These are phyloP conservation scores for Pseudomugil gertrudae DNA, from an alignment of 2,797 vertebrate genomes.

Conservation along the genomic window DNA sequence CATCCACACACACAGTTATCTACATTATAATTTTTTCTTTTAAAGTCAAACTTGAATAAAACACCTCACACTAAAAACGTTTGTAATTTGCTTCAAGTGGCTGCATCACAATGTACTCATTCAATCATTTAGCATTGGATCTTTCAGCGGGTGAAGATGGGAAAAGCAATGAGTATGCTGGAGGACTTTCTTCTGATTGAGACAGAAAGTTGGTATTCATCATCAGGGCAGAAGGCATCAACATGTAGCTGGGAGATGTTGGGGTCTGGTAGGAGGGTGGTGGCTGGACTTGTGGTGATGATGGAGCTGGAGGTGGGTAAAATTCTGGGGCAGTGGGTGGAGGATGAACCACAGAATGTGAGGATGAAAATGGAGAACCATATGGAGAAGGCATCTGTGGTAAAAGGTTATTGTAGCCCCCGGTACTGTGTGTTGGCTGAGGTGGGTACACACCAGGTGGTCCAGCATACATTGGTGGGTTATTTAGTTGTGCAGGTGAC, in stretches of 20 bases:
- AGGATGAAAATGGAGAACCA: slow-evolving; percentile 44
- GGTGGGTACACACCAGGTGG: slow-evolving; percentile 14
- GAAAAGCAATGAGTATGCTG: slow-evolving; percentile 66
- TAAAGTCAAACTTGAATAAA: not conserved
- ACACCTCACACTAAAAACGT: not conserved
- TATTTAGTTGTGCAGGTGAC: slow-evolving; percentile 24
- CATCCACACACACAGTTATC: too few relatives aligned
- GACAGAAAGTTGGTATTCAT: slow-evolving; percentile 63
- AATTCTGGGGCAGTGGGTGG: slow-evolving; percentile 33
- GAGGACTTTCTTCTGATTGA: slow-evolving; percentile 63
- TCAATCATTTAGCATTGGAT: slow-evolving; percentile 30
- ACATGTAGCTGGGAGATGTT: slow-evolving; percentile 29
- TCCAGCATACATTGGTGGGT: slow-evolving; percentile 15
- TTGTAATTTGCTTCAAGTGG: not conserved
- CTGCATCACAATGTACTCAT: not conserved
- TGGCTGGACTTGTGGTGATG: slow-evolving; percentile 34
- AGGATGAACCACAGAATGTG: slow-evolving; percentile 48
- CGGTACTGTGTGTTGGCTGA: slow-evolving; percentile 8
- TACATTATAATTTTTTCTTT: not conserved
- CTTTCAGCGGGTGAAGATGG: slow-evolving; percentile 31
- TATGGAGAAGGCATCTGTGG: slow-evolving; percentile 40
- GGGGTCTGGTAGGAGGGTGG: slow-evolving; percentile 9
- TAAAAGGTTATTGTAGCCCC: slow-evolving; percentile 38
- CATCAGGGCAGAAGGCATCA: slow-evolving; percentile 38
- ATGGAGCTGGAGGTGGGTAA: slow-evolving; percentile 2